phyloP scores from a whole-genome alignment of 2,888 invertebrate genomes.

The Papilio demoleus region DNA sequence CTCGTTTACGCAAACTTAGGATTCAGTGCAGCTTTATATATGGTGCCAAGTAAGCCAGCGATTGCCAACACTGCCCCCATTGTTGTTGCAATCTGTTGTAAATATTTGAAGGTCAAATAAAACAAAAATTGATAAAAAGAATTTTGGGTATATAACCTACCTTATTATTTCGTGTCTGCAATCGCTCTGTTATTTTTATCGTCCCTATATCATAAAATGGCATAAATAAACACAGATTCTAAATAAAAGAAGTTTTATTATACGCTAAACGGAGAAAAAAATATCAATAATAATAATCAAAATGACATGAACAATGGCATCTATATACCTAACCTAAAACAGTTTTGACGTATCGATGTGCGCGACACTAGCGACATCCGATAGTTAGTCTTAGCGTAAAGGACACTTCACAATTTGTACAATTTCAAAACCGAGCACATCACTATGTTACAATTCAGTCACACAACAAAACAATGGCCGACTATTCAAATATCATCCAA shows the following conservation, averaged over 20 bases:
- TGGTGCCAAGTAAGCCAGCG: no score
- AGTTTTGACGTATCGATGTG: conserved; percentile 19
- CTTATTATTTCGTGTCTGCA: no score
- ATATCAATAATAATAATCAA: conserved; percentile 58
- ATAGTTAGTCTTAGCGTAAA: conserved; percentile 37
- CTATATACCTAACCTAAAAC: conserved; percentile 55
- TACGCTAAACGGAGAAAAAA: conserved; percentile 67
- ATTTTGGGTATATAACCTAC: no score
- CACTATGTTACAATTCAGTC: conserved; percentile 37
- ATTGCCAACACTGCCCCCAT: no score
- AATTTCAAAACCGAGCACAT: conserved; percentile 43
- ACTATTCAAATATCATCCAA: conserved; percentile 31
- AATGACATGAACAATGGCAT: conserved; percentile 77
- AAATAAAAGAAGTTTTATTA: conserved; percentile 78
- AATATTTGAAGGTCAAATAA: no score
- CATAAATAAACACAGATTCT: conserved; percentile 45
- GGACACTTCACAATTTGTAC: conserved; percentile 50
- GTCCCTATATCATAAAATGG: no score
- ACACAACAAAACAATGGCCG: conserved; percentile 33
- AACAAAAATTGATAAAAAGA: no score
- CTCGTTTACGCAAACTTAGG: no score
- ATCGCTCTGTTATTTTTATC: no score
- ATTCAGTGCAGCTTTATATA: no score
- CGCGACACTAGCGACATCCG: conserved; percentile 24
- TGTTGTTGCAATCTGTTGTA: no score